Conservation (phyloP, 1,140 invertebrate species). For the Doryteuthis pealeii region DNA sequence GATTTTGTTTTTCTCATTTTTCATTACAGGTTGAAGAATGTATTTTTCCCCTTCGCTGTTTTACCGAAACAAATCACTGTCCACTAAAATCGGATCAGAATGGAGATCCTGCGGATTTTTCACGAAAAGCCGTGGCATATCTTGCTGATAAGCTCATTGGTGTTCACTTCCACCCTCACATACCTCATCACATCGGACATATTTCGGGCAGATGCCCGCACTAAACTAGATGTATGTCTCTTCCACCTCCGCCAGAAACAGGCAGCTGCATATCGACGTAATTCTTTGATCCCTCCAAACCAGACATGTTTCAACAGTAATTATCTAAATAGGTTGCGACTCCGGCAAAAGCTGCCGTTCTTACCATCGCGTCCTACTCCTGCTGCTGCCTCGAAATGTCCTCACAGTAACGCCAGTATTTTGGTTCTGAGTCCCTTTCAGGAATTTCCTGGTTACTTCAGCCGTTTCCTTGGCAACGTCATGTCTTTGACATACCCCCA, state of each 20-base stretch:
- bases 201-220: neutral
- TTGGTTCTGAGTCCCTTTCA: neutral
- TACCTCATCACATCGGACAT: constrained; percentile 6
- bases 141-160: neutral
- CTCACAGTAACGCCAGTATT: neutral
- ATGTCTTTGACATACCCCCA: neutral
- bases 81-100: no score
- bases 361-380: neutral
- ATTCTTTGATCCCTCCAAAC: neutral
- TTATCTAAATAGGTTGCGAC: no score
- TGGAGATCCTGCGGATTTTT: neutral
- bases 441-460: neutral
- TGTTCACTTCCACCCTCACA: neutral
- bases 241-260: neutral
- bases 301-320: no score
- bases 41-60: no score
- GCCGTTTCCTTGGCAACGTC: neutral
- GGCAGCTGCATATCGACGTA: neutral
- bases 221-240: neutral
- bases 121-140: neutral
- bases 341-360: neutral
- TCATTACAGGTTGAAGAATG: no score
- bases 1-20: no score
- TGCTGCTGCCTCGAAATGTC: neutral
- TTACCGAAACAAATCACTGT: no score